Evolutionary conservation across 2,113 vertebrate genomes (phyloP).

Genomic region (Petroica traversi): DNA sequence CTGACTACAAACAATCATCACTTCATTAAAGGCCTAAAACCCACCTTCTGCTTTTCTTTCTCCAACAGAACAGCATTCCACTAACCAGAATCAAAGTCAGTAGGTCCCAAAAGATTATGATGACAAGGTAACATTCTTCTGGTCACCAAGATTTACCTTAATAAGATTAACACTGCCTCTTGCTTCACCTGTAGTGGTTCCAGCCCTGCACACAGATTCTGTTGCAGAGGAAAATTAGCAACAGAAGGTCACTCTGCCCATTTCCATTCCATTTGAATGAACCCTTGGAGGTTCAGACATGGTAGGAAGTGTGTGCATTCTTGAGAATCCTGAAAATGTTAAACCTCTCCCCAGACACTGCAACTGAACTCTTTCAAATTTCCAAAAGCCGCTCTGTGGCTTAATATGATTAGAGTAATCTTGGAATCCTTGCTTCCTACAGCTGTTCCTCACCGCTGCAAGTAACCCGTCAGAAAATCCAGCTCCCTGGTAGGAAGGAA

Average conservation of each 20-base stretch:
- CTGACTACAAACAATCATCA: not conserved
- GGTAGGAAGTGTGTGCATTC: not conserved
- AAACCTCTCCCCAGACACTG: not conserved
- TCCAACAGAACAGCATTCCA: not conserved
- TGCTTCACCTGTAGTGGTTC: not conserved
- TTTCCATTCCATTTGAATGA: not conserved
- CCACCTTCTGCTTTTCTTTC: not conserved
- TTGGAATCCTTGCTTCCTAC: not conserved
- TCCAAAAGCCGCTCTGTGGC: not conserved
- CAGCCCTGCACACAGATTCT: not conserved
- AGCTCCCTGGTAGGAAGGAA: not conserved
- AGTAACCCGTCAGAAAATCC: slow-evolving; percentile 17
- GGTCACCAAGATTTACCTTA: not conserved
- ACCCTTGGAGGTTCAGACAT: not conserved
- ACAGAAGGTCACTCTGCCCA: not conserved
- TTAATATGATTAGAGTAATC: slow-evolving; percentile 11
- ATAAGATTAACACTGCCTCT: not conserved
- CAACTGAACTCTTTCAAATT: slow-evolving; percentile 6
- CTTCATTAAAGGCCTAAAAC: not conserved
- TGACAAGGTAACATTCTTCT: not conserved
- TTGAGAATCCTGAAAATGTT: not conserved
- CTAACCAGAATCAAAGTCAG: not conserved
- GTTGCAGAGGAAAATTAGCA: not conserved
- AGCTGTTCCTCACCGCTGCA: not conserved
- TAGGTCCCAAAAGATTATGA: not conserved